These are phyloP conservation scores for Eupeodes luniger DNA, from an alignment of 2,888 invertebrate genomes.

Conservation along the genomic window DNA sequence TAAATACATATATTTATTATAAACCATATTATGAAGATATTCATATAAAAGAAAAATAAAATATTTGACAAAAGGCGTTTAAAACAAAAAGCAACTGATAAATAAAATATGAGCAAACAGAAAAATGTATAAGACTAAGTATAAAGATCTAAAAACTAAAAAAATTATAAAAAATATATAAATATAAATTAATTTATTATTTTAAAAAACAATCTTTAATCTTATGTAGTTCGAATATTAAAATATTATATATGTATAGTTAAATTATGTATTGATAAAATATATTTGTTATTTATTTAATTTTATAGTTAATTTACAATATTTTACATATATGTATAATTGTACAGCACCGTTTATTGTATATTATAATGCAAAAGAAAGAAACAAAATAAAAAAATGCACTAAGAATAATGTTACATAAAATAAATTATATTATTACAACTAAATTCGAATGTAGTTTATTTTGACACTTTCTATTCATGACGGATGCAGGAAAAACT, in stretches of 20 bases:
- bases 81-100: constrained; percentile 20
- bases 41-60: constrained; percentile 34
- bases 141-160: constrained; percentile 44
- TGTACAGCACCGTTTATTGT: constrained; percentile 76
- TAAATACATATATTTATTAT: constrained; percentile 72
- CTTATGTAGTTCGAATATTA: constrained; percentile 3
- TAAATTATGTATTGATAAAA: constrained; percentile 16
- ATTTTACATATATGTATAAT: constrained; percentile 68
- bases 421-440: constrained; percentile 70
- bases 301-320: constrained; percentile 57
- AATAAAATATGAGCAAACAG: constrained; percentile 53
- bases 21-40: constrained; percentile 62
- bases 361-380: constrained; percentile 63
- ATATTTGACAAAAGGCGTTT: constrained; percentile 30
- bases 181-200: constrained; percentile 8
- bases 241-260: constrained; percentile 25
- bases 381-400: constrained; percentile 61
- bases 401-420: constrained; percentile 75
- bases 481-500: no score
- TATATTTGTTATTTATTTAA: constrained; percentile 47
- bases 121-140: constrained; percentile 65
- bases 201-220: constrained; percentile 9
- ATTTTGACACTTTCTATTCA: no score
- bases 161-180: neutral
- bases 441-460: neutral